Evolutionary conservation across 1,140 invertebrate genomes (phyloP).

Genomic region (Marisa cornuarietis): DNA sequence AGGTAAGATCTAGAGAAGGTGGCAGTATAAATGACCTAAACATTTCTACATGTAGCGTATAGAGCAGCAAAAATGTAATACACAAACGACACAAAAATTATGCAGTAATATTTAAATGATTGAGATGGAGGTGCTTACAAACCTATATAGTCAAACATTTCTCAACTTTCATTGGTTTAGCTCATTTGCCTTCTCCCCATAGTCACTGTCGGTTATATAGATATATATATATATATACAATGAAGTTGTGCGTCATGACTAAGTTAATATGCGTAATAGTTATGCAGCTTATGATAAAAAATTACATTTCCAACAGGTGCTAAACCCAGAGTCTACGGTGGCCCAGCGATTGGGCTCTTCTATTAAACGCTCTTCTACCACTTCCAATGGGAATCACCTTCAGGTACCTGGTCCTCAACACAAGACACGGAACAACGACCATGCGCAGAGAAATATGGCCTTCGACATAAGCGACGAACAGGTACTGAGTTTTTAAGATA

Average conservation of each 20-base stretch:
- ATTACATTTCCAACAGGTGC: conserved; percentile 24
- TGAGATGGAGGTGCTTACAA: too few relatives aligned
- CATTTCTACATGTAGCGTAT: too few relatives aligned
- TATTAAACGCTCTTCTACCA: conserved; percentile 5
- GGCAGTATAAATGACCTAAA: too few relatives aligned
- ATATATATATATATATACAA: not conserved
- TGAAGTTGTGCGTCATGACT: too few relatives aligned
- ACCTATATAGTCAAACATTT: not conserved
- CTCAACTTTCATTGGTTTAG: not conserved
- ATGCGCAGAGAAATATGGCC: conserved; percentile 15
- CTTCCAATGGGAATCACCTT: not conserved
- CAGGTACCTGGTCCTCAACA: not conserved
- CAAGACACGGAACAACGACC: not conserved
- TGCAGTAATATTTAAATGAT: too few relatives aligned
- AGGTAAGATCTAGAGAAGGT: too few relatives aligned
- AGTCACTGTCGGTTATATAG: not conserved
- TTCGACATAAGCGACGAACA: conserved; percentile 17
- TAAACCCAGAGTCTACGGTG: conserved; percentile 39
- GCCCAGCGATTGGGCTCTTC: conserved; percentile 19
- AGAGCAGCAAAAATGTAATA: too few relatives aligned
- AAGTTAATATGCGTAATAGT: too few relatives aligned
- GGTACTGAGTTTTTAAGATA: not conserved
- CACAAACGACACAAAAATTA: too few relatives aligned
- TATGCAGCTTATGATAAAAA: too few relatives aligned
- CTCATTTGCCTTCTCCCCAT: not conserved